Evolutionary conservation across 2,797 vertebrate species (phyloP).

Genomic region (Rousettus madagascariensis): DNA sequence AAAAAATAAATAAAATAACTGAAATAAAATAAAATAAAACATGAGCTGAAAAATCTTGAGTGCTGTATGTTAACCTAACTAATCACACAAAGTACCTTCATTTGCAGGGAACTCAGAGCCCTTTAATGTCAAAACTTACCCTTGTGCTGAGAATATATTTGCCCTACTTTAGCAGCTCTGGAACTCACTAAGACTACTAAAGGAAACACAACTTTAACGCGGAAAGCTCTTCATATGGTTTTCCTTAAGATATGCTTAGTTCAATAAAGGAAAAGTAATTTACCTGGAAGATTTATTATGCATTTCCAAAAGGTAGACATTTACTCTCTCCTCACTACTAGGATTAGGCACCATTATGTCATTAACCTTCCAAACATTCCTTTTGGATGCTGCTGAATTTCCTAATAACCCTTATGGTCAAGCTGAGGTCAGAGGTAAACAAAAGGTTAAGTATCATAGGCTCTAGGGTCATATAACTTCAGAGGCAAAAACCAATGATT

Average conservation of each 20-base stretch:
- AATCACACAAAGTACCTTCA: not conserved
- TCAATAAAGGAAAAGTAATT: slow-evolving; percentile 61
- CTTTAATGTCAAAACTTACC: not conserved
- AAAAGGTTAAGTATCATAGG: slow-evolving; percentile 72
- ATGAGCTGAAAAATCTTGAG: not conserved
- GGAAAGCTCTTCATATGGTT: slow-evolving; percentile 27
- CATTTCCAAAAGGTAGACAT: slow-evolving; percentile 67
- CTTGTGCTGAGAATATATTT: not conserved
- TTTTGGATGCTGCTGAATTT: slow-evolving; percentile 66
- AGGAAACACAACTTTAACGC: slow-evolving; percentile 8
- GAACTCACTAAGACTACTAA: slow-evolving; percentile 27
- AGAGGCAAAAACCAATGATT: slow-evolving; percentile 40
- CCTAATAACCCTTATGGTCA: slow-evolving; percentile 76
- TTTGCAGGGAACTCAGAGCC: not conserved
- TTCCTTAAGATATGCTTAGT: slow-evolving; percentile 46
- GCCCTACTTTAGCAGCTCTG: slow-evolving; percentile 38
- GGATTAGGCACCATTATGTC: slow-evolving; percentile 73
- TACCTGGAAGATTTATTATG: slow-evolving; percentile 70
- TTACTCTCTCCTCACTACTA: slow-evolving; percentile 68
- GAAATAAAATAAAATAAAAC: not conserved
- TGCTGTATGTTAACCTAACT: not conserved
- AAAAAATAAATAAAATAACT: not conserved
- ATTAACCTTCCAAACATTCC: slow-evolving; percentile 77
- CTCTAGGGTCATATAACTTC: slow-evolving; percentile 70
- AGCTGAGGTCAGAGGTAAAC: slow-evolving; percentile 77